phyloP scores from a whole-genome alignment of 1,140 invertebrate genomes.

The Penaeus indicus region DNA sequence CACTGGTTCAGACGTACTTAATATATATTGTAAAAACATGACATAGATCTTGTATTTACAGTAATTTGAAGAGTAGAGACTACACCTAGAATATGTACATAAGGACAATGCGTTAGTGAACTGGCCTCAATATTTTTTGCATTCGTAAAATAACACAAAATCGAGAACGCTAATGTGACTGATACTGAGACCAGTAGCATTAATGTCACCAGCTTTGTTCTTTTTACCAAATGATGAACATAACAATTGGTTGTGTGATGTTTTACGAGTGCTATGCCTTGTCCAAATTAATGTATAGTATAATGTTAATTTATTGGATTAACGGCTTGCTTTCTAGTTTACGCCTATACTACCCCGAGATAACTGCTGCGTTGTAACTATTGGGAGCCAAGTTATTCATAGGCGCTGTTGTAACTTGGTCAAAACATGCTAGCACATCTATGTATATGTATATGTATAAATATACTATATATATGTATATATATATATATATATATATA shows the following conservation, averaged over 20 bases:
- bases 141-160: no score
- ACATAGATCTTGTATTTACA: no score
- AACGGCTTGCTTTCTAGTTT: neutral
- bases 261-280: constrained; percentile 18
- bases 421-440: constrained; percentile 5
- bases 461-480: constrained; percentile 23
- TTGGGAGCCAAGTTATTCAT: neutral
- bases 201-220: neutral
- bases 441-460: constrained; percentile 9
- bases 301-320: constrained; percentile 21
- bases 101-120: no score
- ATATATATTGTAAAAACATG: no score
- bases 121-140: no score
- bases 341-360: no score
- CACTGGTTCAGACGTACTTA: no score
- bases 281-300: constrained; percentile 31
- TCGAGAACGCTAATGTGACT: no score
- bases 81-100: no score
- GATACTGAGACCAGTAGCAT: neutral
- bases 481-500: constrained; percentile 39
- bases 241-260: constrained; percentile 10
- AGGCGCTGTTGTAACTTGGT: neutral
- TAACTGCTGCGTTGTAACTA: no score
- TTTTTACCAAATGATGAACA: neutral
- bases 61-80: no score